These are phyloP conservation scores for Nemotelus pantherinus DNA, from an alignment of 2,888 invertebrate species.

Conservation along the genomic window DNA sequence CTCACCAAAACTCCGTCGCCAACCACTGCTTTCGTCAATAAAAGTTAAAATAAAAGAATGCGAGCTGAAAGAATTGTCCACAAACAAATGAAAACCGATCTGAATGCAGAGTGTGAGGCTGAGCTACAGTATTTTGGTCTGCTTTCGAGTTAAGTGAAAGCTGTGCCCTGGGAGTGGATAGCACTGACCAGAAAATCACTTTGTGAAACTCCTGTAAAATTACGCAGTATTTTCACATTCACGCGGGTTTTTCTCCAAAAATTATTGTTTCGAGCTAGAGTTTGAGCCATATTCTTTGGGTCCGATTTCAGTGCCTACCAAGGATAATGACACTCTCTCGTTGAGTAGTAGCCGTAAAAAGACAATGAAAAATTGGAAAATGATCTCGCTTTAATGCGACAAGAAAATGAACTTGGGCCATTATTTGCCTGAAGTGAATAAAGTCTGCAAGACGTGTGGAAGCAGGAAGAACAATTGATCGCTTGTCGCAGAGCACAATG, in stretches of 20 bases:
- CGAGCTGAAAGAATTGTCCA: constrained; percentile 10
- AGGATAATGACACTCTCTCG: background rate
- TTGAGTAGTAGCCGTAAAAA: background rate
- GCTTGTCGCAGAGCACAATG: background rate
- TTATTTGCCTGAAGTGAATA: background rate
- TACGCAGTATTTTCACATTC: too few relatives aligned
- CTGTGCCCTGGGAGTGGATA: background rate
- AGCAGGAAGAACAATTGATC: background rate
- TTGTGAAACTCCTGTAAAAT: background rate
- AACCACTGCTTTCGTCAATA: background rate
- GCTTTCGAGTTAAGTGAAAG: background rate
- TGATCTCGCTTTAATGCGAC: constrained; percentile 9
- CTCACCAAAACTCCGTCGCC: background rate
- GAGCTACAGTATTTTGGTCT: too few relatives aligned
- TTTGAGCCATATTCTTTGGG: too few relatives aligned
- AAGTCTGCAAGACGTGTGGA: background rate
- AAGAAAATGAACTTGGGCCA: background rate
- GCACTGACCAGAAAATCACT: background rate
- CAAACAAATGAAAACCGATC: background rate
- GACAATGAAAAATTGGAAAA: constrained; percentile 28
- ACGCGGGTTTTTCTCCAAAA: too few relatives aligned
- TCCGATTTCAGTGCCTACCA: background rate
- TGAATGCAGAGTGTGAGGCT: background rate
- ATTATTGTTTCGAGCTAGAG: too few relatives aligned
- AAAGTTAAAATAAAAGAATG: constrained; percentile 2